phyloP scores from a whole-genome alignment of 2,113 vertebrate genomes.

The Gulo gulo region DNA sequence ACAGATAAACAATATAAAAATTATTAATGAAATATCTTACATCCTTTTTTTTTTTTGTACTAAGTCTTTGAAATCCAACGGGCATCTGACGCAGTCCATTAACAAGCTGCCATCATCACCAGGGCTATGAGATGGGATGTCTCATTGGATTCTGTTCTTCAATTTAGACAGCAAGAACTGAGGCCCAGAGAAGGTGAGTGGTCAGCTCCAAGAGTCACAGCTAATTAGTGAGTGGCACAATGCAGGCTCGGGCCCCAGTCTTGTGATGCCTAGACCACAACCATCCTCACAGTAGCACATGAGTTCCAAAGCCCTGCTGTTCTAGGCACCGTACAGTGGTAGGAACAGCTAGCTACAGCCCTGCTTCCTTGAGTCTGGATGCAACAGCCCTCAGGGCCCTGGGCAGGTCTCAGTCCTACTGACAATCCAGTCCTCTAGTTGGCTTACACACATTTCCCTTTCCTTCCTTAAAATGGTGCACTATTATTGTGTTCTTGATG shows the following conservation, averaged over 20 bases:
- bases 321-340: background rate
- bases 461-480: background rate
- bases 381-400: background rate
- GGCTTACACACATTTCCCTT: background rate
- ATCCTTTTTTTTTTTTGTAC: background rate
- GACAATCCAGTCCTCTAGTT: background rate
- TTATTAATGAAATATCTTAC: background rate
- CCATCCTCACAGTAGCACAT: background rate
- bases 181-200: background rate
- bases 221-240: background rate
- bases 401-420: accelerated
- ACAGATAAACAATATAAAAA: background rate
- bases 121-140: accelerated
- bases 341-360: too few relatives aligned
- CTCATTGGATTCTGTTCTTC: accelerated
- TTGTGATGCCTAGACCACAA: background rate
- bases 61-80: background rate
- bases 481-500: too few relatives aligned
- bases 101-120: too few relatives aligned
- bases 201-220: background rate
- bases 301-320: background rate
- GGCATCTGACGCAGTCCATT: background rate
- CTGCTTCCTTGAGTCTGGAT: accelerated
- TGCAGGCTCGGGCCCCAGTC: background rate
- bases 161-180: background rate